Evolutionary conservation across 2,113 vertebrate species (phyloP).

Genomic region (Tretioscincus oriximinensis): DNA sequence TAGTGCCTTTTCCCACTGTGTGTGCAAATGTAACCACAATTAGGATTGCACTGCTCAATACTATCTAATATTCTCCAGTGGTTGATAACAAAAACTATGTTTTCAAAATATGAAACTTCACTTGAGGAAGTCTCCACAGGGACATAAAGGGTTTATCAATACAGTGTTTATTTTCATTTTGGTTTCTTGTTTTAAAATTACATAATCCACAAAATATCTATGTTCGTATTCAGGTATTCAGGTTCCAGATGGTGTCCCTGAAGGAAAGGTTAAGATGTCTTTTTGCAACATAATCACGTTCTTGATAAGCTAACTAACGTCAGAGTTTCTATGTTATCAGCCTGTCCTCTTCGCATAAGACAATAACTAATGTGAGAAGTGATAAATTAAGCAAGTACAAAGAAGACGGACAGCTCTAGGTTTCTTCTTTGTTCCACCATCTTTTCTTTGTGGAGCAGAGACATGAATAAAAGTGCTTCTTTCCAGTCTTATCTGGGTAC

Average conservation of each 20-base stretch:
- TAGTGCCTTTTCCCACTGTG: no score
- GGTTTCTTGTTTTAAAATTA: background rate
- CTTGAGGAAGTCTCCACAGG: background rate
- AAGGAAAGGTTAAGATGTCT: background rate
- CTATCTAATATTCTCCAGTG: no score
- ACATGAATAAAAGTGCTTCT: background rate
- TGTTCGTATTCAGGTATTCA: background rate
- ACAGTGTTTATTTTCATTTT: background rate
- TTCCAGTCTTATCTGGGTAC: rapidly evolving
- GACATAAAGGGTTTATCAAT: background rate
- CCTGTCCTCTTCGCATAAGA: background rate
- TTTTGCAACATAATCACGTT: background rate
- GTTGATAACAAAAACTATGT: no score
- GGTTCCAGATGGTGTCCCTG: background rate
- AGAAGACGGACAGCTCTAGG: background rate
- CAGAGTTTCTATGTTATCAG: background rate
- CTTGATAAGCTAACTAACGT: background rate
- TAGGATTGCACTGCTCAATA: no score
- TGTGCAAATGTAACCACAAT: no score
- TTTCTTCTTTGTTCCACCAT: background rate
- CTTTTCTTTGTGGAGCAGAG: background rate
- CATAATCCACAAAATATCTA: background rate
- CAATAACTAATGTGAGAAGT: background rate
- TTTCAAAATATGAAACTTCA: background rate
- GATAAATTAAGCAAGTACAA: background rate